A percentile compares a stretch with the other conserved stretches of the same genome.
Evolutionary conservation across 2,888 invertebrate genomes (phyloP).

Genomic region (Athalia rosae): DNA sequence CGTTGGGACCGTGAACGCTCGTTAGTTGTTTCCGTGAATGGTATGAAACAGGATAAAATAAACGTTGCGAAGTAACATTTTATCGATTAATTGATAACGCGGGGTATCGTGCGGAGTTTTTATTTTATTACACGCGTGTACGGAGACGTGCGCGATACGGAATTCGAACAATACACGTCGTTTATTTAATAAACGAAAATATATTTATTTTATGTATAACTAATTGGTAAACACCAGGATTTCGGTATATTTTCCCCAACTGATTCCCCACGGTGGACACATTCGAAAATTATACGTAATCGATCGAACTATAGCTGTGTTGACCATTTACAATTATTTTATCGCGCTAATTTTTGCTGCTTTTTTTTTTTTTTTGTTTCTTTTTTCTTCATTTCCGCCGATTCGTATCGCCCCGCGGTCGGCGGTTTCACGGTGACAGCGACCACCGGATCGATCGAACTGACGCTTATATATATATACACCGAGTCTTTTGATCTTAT

Average conservation of each 20-base stretch:
- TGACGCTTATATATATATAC: neutral
- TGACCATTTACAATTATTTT: too few relatives aligned
- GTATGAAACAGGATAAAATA: neutral
- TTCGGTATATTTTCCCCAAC: too few relatives aligned
- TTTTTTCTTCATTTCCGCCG: too few relatives aligned
- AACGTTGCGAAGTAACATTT: constrained; percentile 5
- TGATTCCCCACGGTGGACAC: too few relatives aligned
- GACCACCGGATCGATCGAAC: constrained; percentile 29
- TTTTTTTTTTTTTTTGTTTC: too few relatives aligned
- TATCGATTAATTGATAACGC: constrained; percentile 4
- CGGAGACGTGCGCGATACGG: neutral
- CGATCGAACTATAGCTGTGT: too few relatives aligned
- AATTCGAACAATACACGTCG: too few relatives aligned
- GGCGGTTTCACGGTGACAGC: neutral
- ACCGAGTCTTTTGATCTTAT: constrained; percentile 51
- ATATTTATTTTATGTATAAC: too few relatives aligned
- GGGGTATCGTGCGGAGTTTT: neutral
- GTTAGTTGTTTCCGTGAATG: constrained; percentile 53
- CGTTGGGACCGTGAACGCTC: constrained; percentile 62
- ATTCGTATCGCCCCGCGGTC: neutral
- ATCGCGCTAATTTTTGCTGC: too few relatives aligned
- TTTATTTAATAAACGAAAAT: too few relatives aligned
- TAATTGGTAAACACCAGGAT: too few relatives aligned
- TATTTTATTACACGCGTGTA: neutral
- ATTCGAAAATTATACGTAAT: too few relatives aligned